These are phyloP conservation scores for Apostichopus parvimensis DNA, from an alignment of 35 echinoderm and acorn worm genomes.

Conservation along the genomic window DNA sequence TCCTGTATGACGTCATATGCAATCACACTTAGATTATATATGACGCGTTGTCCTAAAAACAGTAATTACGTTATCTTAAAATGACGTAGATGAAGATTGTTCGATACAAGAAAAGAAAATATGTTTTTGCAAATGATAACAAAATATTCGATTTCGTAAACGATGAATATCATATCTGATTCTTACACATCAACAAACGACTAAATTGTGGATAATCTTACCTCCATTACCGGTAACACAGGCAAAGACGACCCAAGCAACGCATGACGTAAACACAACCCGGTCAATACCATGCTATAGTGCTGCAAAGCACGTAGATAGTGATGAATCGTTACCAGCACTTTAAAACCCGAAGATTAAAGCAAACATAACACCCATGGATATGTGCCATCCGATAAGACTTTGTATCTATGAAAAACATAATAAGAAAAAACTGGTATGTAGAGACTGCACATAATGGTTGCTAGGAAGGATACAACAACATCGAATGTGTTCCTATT, in stretches of 20 bases:
- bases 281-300: background rate
- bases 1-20: too few relatives aligned
- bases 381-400: background rate
- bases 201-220: background rate
- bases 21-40: too few relatives aligned
- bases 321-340: background rate
- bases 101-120: too few relatives aligned
- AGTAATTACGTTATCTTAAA: too few relatives aligned
- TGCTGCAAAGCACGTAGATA: background rate
- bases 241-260: conserved; percentile 36
- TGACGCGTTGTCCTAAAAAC: too few relatives aligned
- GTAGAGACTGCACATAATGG: background rate
- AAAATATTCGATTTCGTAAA: too few relatives aligned
- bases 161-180: too few relatives aligned
- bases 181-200: too few relatives aligned
- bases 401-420: background rate
- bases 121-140: too few relatives aligned
- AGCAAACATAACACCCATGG: background rate
- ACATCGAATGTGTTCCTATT: too few relatives aligned
- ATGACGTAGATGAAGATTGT: too few relatives aligned
- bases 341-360: conserved; percentile 32
- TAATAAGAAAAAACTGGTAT: background rate
- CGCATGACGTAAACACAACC: background rate
- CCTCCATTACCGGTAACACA: conserved; percentile 55
- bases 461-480: background rate